phyloP scores from a whole-genome alignment of 2,797 vertebrate genomes.

The Melanotaenia boesemani region DNA sequence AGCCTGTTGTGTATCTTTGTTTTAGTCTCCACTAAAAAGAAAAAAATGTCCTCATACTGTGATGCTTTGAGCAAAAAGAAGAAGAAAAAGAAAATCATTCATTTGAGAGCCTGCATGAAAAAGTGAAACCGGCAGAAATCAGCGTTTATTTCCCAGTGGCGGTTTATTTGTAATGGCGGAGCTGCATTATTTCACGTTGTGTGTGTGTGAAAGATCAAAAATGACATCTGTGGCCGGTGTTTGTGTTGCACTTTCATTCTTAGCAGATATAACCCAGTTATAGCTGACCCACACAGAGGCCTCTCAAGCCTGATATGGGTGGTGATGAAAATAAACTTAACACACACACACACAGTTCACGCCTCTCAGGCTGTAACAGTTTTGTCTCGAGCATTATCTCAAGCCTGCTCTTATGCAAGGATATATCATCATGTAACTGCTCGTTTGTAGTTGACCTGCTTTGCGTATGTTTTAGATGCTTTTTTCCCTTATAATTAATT shows the following conservation, averaged over 20 bases:
- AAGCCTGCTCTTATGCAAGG: constrained; percentile 49
- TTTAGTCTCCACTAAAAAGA: constrained; percentile 24
- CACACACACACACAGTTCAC: constrained; percentile 58
- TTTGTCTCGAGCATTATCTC: constrained; percentile 50
- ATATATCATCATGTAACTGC: constrained; percentile 65
- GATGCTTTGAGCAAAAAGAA: constrained; percentile 19
- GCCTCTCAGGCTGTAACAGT: constrained; percentile 60
- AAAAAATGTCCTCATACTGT: constrained; percentile 5
- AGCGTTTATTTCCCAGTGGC: background rate
- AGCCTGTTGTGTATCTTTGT: constrained; percentile 17
- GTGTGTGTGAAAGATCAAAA: background rate
- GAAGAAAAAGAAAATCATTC: background rate
- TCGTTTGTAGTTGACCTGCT: constrained; percentile 57
- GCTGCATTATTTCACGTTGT: constrained; percentile 2
- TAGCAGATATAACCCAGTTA: constrained; percentile 36
- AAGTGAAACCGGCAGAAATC: constrained; percentile 18
- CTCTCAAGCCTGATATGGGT: constrained; percentile 51
- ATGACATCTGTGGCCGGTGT: background rate
- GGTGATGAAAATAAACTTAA: constrained; percentile 62
- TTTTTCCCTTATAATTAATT: constrained; percentile 16
- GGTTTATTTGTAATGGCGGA: background rate
- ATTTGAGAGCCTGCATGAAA: constrained; percentile 17
- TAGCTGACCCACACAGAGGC: constrained; percentile 39
- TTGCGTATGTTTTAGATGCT: constrained; percentile 31
- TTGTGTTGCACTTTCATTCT: background rate